phyloP scores from a whole-genome alignment of 2,888 invertebrate genomes.

The Hyalella azteca region DNA sequence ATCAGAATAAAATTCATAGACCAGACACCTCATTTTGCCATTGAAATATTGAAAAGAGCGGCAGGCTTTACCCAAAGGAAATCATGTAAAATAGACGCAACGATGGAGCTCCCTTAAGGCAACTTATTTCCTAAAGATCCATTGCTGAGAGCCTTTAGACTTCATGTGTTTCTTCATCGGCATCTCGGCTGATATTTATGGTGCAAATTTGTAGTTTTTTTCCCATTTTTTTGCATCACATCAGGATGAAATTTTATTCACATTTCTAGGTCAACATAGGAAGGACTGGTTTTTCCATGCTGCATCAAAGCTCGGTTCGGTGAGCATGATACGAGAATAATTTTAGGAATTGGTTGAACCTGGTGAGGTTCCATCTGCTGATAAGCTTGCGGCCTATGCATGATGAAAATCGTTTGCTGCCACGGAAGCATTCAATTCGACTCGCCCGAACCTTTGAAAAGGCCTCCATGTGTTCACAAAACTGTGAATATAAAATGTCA shows the following conservation, averaged over 20 bases:
- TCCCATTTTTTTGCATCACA: not conserved
- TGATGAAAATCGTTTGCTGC: too few relatives aligned
- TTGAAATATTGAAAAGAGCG: conserved; percentile 12
- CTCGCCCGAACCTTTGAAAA: too few relatives aligned
- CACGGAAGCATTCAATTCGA: too few relatives aligned
- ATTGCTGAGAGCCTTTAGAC: conserved; percentile 2
- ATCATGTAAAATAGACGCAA: conserved; percentile 32
- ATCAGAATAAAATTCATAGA: too few relatives aligned
- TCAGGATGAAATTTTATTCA: not conserved
- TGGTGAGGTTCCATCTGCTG: not conserved
- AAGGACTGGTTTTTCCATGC: not conserved
- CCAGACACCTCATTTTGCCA: conserved; percentile 11
- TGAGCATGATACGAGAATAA: not conserved
- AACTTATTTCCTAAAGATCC: conserved; percentile 1
- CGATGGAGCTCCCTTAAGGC: not conserved
- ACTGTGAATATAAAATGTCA: too few relatives aligned
- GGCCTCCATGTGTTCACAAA: too few relatives aligned
- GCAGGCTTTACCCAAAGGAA: not conserved
- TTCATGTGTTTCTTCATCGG: not conserved
- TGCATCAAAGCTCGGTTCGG: not conserved
- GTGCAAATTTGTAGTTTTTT: too few relatives aligned
- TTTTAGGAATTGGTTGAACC: not conserved
- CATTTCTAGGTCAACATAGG: not conserved
- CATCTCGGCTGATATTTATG: not conserved
- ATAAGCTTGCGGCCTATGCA: not conserved